Conservation (phyloP, 2,888 invertebrate species). For the Leucophora obtusa region DNA sequence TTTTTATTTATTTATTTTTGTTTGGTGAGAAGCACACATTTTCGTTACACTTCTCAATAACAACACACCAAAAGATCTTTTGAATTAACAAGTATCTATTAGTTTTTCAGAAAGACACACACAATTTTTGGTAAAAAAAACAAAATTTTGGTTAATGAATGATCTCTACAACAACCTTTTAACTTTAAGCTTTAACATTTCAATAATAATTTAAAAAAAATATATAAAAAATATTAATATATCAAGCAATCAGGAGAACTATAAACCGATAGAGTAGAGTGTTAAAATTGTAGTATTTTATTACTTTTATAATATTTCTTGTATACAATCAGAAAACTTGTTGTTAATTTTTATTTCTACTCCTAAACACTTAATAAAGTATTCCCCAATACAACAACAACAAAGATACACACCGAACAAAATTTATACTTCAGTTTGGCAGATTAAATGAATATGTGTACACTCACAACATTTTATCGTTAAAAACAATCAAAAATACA, state of each 20-base stretch:
- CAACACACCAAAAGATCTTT: conserved; percentile 2
- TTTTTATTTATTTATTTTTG: conserved; percentile 26
- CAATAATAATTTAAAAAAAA: conserved; percentile 29
- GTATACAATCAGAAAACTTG: conserved; percentile 43
- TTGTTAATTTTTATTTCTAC: conserved; percentile 38
- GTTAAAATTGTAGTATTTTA: conserved; percentile 1
- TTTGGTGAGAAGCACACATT: conserved; percentile 13
- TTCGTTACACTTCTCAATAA: conserved; percentile 40
- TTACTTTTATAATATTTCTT: conserved; percentile 12
- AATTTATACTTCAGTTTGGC: too few relatives aligned
- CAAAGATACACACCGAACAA: neutral
- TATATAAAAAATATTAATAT: conserved; percentile 38
- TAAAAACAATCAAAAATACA: too few relatives aligned
- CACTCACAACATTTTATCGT: too few relatives aligned
- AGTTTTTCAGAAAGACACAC: conserved; percentile 4
- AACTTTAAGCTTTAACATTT: conserved; percentile 39
- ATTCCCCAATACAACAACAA: neutral
- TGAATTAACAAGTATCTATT: conserved; percentile 37
- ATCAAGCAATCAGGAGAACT: conserved; percentile 34
- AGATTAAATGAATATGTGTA: too few relatives aligned
- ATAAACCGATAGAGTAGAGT: neutral
- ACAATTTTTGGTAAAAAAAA: conserved; percentile 1
- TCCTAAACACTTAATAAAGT: conserved; percentile 32
- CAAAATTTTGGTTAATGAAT: neutral
- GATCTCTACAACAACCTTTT: conserved; percentile 25